These are phyloP conservation scores for Dendroctonus valens DNA, from an alignment of 1,140 invertebrate genomes.

Conservation along the genomic window DNA sequence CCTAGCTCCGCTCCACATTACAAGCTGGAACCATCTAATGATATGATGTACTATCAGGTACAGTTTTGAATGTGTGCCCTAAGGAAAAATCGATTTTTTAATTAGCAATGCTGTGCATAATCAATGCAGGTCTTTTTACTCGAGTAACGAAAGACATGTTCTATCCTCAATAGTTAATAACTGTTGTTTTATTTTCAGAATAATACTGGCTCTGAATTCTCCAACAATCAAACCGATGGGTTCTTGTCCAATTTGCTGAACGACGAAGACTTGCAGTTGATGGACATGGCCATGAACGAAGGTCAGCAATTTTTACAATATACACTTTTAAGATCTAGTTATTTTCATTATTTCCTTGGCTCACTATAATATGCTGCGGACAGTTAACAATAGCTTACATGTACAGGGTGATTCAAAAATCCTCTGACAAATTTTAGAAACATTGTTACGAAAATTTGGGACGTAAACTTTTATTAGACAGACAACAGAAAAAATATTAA, in stretches of 20 bases:
- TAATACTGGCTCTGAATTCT: slow-evolving; percentile 29
- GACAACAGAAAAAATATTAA: no score
- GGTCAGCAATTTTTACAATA: slow-evolving; percentile 54
- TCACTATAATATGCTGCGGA: no score
- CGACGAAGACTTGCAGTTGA: slow-evolving; percentile 82
- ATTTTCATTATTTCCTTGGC: no score
- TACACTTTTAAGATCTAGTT: neutral
- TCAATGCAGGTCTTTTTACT: neutral
- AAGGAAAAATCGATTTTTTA: neutral
- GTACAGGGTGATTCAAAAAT: no score
- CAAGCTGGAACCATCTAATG: slow-evolving; percentile 55
- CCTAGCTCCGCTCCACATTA: slow-evolving; percentile 51
- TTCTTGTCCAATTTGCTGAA: slow-evolving; percentile 83
- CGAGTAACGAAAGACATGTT: neutral
- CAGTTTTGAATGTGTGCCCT: neutral
- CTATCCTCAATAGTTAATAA: neutral
- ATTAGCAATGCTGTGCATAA: neutral
- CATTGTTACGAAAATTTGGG: no score
- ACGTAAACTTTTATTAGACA: no score
- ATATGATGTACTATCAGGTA: slow-evolving; percentile 57
- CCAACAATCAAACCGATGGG: slow-evolving; percentile 71
- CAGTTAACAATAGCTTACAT: no score
- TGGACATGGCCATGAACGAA: slow-evolving; percentile 88
- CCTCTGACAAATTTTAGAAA: no score
- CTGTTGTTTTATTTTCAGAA: slow-evolving; percentile 21